Conservation (phyloP, 2,888 invertebrate genomes). For the Hemicrepidius hirtus region DNA sequence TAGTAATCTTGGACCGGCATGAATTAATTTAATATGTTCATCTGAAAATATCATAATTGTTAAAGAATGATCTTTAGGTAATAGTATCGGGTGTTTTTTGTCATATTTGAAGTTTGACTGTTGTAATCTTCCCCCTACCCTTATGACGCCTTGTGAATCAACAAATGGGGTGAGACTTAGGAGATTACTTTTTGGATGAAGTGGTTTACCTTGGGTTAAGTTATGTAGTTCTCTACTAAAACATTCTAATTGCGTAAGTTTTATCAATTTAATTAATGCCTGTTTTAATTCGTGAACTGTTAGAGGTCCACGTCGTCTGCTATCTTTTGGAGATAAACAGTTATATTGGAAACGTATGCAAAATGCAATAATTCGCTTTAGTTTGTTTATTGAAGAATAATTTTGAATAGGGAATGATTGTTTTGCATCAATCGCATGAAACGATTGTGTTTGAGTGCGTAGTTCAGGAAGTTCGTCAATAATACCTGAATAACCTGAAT, state of each 20-base stretch:
- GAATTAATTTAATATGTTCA: conserved; percentile 16
- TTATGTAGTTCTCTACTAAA: conserved; percentile 14
- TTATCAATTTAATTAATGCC: not conserved
- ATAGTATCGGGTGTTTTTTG: conserved; percentile 45
- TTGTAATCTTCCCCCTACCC: conserved; percentile 52
- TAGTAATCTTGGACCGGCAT: conserved; percentile 48
- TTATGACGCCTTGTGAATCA: conserved; percentile 45
- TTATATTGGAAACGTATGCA: not conserved
- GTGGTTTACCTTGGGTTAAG: conserved; percentile 1
- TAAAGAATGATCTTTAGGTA: conserved; percentile 34
- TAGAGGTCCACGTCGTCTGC: not conserved
- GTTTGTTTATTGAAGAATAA: not conserved
- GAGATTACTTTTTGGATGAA: conserved; percentile 1
- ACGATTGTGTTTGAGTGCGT: not conserved
- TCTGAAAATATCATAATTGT: not conserved
- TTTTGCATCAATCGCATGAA: not conserved
- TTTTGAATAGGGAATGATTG: not conserved
- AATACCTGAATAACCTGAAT: not conserved
- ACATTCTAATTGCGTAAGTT: not conserved
- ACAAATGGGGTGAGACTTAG: conserved; percentile 30
- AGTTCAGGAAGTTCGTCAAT: not conserved
- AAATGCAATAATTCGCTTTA: not conserved
- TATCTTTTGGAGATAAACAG: not conserved
- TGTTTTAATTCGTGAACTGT: not conserved
- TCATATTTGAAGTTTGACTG: conserved; percentile 39